Conservation (phyloP, 2,797 vertebrate species). For the Yasuhikotakia modesta region DNA sequence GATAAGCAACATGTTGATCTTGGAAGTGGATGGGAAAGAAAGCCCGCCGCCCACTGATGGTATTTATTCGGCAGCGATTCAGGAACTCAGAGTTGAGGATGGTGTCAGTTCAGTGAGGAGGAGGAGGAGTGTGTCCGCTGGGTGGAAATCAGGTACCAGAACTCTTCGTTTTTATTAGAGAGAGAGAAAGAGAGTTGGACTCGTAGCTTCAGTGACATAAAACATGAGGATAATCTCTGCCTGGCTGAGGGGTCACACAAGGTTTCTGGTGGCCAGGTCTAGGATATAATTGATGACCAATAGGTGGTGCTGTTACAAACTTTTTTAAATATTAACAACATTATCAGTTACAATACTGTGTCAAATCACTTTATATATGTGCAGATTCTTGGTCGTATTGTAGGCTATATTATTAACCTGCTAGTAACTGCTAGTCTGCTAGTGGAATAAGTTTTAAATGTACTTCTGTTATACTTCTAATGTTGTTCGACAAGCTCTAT, state of each 20-base stretch:
- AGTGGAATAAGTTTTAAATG: too few species aligned
- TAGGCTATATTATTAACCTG: too few species aligned
- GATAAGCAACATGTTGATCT: slow-evolving; percentile 86
- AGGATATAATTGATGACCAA: too few species aligned
- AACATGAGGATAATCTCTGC: slow-evolving; percentile 98
- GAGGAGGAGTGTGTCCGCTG: slow-evolving; percentile 94
- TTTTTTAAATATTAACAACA: too few species aligned
- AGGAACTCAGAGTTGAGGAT: slow-evolving; percentile 88
- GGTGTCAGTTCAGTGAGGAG: slow-evolving; percentile 81
- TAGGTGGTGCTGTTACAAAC: too few species aligned
- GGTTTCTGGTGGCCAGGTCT: slow-evolving; percentile 87
- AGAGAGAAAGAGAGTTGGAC: slow-evolving; percentile 91
- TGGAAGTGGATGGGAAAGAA: slow-evolving; percentile 98
- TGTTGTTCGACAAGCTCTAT: too few species aligned
- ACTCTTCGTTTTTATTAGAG: slow-evolving; percentile 86
- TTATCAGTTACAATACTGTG: too few species aligned
- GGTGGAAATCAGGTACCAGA: slow-evolving; percentile 92
- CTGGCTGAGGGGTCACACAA: slow-evolving; percentile 90
- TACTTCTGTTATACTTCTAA: too few species aligned
- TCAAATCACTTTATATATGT: too few species aligned
- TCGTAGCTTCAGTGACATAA: slow-evolving; percentile 92
- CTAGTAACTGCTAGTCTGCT: too few species aligned
- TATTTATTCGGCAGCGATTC: slow-evolving; percentile 97
- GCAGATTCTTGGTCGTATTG: too few species aligned
- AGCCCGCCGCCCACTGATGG: slow-evolving; percentile 96